These are phyloP conservation scores for Plecturocebus donacophilus DNA, from an alignment of 2,113 vertebrate species.

Conservation along the genomic window DNA sequence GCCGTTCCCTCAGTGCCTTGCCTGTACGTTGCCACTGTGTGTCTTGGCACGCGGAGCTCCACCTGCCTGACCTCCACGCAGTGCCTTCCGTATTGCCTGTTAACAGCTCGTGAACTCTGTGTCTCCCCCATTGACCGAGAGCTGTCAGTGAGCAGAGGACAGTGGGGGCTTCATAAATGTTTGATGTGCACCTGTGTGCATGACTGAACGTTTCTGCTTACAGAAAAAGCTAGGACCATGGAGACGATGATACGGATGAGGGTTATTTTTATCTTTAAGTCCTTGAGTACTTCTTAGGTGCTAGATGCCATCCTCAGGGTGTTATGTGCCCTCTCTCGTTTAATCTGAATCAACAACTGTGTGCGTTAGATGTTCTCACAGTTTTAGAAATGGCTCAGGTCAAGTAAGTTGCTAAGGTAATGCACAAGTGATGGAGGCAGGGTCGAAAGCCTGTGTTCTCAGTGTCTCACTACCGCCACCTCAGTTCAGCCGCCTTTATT, in stretches of 20 bases:
- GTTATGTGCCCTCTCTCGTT: not conserved
- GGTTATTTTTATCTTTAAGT: not conserved
- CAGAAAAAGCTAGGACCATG: not conserved
- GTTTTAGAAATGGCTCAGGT: not conserved
- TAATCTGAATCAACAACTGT: not conserved
- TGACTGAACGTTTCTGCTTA: not conserved
- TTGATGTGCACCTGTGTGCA: not conserved
- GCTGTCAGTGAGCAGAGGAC: not conserved
- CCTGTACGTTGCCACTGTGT: rapidly evolving
- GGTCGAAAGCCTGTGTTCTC: not conserved
- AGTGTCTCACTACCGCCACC: too few relatives aligned
- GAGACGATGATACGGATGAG: not conserved
- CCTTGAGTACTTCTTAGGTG: not conserved
- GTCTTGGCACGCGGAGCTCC: not conserved
- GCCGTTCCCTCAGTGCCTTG: not conserved
- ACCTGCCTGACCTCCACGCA: not conserved
- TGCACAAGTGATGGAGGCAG: not conserved
- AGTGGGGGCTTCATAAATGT: not conserved
- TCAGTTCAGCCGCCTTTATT: too few relatives aligned
- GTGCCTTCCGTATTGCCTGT: not conserved
- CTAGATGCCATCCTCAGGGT: not conserved
- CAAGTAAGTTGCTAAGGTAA: not conserved
- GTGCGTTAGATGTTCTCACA: not conserved
- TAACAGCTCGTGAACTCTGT: not conserved
- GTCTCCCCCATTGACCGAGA: not conserved